Base-by-base conservation (phyloP, 2,797 vertebrate species). In the Oryzias dopingdopingensis region DNA sequence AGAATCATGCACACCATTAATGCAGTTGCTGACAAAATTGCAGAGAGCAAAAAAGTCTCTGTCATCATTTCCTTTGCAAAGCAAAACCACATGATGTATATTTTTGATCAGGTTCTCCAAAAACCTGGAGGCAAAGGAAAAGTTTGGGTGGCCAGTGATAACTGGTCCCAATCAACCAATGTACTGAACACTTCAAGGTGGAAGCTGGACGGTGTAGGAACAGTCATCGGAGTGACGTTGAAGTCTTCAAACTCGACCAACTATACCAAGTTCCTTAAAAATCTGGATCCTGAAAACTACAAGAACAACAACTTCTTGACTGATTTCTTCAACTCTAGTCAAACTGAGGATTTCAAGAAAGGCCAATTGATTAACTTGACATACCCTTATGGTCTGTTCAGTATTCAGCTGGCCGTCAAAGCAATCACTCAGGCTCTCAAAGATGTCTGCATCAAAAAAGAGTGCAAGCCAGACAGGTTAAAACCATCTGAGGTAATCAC, bases 61-160 rank as follows among this genome's bases (percentile, higher is more conserved):
- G 89, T 92, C 72, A 92, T 91, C 24, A 90, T 93, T 52, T 90
- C 91, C 37, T 94, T 94, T 56, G 82, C 91, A 67, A 92, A 90
- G 59, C 80, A 90, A 52, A 71, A 84, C 45, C 91, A 93, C 2
- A 86, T 93, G 67, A 83, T 72, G 16, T 74, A 70, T 57, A 64
- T 95, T 29, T 94, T 94, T 71, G 52, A 72, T 18, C 82, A 83
- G 65, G 88, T 90, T 53, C 50, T 73, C 22, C 37, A 49, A 12
- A 62, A 88, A 61, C 64, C 88, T 64, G 80, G 16, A 56, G 90
- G 91, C 0, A 86, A 90, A 67, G 81, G 80, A 37, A 94, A 92
- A 73, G 80, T 90, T 44, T 94, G 92, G 92, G 87, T 94, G 75
- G 92, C 91, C 47, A 92, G 91, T 59, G 91, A 93, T 59, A 91